Conservation (phyloP, 2,888 invertebrate genomes). For the Nemotelus pantherinus region DNA sequence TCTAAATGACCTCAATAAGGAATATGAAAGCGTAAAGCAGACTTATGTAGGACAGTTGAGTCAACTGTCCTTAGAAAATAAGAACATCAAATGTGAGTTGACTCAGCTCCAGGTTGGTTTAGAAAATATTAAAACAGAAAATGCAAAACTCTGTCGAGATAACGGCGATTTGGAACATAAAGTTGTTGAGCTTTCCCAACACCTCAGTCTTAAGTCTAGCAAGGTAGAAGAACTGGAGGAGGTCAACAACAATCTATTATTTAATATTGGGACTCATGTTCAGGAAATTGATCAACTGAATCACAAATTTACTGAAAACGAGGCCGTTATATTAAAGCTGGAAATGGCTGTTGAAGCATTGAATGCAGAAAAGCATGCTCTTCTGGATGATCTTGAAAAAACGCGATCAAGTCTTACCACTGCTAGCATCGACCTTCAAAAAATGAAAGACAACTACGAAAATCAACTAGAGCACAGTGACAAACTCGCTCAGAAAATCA, state of each 20-base stretch:
- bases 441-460: constrained; percentile 21
- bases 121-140: background rate
- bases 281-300: constrained; percentile 15
- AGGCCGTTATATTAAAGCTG: constrained; percentile 13
- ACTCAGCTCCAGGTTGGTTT: background rate
- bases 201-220: constrained; percentile 8
- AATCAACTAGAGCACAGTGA: background rate
- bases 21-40: constrained; percentile 17
- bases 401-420: background rate
- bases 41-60: background rate
- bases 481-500: constrained; percentile 16
- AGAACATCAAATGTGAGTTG: background rate
- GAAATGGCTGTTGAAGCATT: constrained; percentile 39
- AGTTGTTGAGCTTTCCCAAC: constrained; percentile 7
- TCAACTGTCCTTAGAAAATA: constrained; percentile 7
- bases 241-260: background rate
- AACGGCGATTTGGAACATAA: constrained; percentile 8
- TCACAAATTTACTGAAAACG: background rate
- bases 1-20: background rate
- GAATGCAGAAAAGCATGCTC: constrained; percentile 32
- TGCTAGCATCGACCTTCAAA: background rate
- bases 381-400: constrained; percentile 37
- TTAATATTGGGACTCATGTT: constrained; percentile 6
- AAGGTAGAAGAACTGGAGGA: constrained; percentile 45
- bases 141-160: background rate